Conservation (phyloP, 2,888 invertebrate species). For the Ormyrus labotus region DNA sequence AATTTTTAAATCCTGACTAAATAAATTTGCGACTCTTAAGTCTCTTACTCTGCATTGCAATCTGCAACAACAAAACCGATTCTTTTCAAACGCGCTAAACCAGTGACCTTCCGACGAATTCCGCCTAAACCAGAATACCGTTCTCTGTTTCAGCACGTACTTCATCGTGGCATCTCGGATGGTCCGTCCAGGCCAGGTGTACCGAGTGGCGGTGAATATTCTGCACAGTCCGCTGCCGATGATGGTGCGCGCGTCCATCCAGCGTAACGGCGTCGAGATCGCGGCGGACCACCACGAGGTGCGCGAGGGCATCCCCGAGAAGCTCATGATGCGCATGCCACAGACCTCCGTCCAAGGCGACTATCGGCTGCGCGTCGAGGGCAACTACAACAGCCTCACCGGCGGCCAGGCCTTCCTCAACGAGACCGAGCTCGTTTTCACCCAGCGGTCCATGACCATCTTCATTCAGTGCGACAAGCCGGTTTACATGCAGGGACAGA, state of each 20-base stretch:
- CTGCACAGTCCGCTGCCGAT: conserved; percentile 87
- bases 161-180: conserved; percentile 94
- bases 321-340: conserved; percentile 93
- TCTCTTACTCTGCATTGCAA: background rate
- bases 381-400: conserved; percentile 85
- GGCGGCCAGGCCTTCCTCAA: conserved; percentile 94
- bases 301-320: conserved; percentile 91
- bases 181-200: conserved; percentile 94
- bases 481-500: conserved; percentile 94
- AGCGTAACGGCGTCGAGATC: conserved; percentile 92
- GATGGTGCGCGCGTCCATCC: conserved; percentile 91
- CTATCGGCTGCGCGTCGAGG: conserved; percentile 90
- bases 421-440: conserved; percentile 90
- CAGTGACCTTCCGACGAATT: no score
- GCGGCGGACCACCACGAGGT: conserved; percentile 89
- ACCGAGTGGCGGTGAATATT: conserved; percentile 91
- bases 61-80: background rate
- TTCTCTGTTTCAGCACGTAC: conserved; percentile 83
- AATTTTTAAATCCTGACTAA: background rate
- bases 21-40: background rate
- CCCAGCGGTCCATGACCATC: conserved; percentile 94
- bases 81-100: background rate
- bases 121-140: background rate
- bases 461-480: conserved; percentile 97
- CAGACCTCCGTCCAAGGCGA: conserved; percentile 88